Conservation (phyloP, 1,140 invertebrate genomes). For the Fragariocoptes setiger region DNA sequence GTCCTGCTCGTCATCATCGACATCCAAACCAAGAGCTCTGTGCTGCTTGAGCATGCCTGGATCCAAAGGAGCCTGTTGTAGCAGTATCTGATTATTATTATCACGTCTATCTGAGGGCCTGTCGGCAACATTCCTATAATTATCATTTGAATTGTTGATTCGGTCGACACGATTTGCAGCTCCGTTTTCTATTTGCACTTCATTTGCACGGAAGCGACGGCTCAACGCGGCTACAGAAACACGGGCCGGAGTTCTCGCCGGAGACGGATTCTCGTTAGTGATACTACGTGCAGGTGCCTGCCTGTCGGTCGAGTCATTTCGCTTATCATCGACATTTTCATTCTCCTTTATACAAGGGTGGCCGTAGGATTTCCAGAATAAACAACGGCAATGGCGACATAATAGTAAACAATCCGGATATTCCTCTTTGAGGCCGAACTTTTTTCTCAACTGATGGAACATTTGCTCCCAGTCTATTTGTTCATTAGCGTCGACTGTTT, state of each 20-base stretch:
- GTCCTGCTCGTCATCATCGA: too few species aligned
- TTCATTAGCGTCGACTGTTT: too few species aligned
- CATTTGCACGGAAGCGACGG: conserved; percentile 4
- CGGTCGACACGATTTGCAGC: not conserved
- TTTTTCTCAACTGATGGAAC: conserved; percentile 36
- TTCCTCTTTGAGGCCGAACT: conserved; percentile 60
- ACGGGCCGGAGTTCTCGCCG: too few species aligned
- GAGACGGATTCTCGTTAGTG: not conserved
- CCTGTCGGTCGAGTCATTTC: not conserved
- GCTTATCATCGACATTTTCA: conserved; percentile 21
- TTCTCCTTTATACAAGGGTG: conserved; percentile 59
- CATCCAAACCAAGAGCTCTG: too few species aligned
- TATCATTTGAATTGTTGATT: too few species aligned
- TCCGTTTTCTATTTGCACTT: not conserved
- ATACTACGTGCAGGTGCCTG: not conserved
- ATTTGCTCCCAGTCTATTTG: conserved; percentile 30
- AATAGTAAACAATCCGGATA: conserved; percentile 78
- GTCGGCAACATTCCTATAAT: too few species aligned
- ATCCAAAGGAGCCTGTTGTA: too few species aligned
- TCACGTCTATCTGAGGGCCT: too few species aligned
- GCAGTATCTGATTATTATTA: too few species aligned
- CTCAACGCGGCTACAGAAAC: not conserved
- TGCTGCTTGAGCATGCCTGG: too few species aligned
- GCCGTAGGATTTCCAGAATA: conserved; percentile 76
- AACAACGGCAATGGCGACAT: conserved; percentile 69